Conservation (phyloP, 1,140 invertebrate genomes). For the Caerostris extrusa region DNA sequence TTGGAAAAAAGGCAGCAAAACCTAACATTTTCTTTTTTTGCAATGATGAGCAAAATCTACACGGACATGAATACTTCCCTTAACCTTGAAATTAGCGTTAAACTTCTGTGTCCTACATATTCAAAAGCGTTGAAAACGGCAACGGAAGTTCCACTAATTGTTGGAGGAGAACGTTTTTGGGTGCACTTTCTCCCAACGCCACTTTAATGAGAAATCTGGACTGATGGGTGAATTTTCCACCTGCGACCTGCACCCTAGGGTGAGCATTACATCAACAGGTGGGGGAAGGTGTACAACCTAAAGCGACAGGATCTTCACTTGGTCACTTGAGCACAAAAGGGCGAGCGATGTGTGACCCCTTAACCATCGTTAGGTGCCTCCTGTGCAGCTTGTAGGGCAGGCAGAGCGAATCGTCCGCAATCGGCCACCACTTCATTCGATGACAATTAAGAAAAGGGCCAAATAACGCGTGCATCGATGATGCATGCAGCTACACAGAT, state of each 20-base stretch:
- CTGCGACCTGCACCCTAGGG: neutral
- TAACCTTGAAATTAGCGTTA: too few species aligned
- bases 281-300: neutral
- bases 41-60: too few species aligned
- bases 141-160: too few species aligned
- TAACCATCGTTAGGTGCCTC: neutral
- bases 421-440: slow-evolving; percentile 60
- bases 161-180: too few species aligned
- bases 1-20: too few species aligned
- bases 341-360: slow-evolving; percentile 71
- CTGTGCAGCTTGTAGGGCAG: neutral
- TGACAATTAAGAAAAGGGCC: slow-evolving; percentile 65
- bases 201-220: slow-evolving; percentile 15
- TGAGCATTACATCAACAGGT: slow-evolving; percentile 21
- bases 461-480: slow-evolving; percentile 69
- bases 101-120: too few species aligned
- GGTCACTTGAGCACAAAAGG: slow-evolving; percentile 75
- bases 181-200: too few species aligned
- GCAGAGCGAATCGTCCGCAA: slow-evolving; percentile 58
- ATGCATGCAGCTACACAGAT: slow-evolving; percentile 32
- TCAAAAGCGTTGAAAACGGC: too few species aligned
- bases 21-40: too few species aligned
- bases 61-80: too few species aligned
- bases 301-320: slow-evolving; percentile 70
- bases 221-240: neutral